These are phyloP conservation scores for Fragum fragum DNA, from an alignment of 2,888 invertebrate genomes.

Conservation along the genomic window DNA sequence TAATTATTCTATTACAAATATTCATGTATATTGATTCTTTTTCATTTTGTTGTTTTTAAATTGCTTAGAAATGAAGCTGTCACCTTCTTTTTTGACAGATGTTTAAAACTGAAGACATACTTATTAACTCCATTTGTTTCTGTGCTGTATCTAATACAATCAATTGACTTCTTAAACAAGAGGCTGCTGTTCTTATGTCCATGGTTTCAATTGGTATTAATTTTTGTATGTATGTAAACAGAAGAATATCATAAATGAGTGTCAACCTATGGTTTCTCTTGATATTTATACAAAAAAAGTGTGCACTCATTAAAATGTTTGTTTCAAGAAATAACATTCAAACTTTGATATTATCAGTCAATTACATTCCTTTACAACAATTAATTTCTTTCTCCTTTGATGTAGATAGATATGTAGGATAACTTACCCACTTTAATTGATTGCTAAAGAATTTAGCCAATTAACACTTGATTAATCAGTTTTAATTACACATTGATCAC, in stretches of 20 bases:
- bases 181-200: conserved; percentile 8
- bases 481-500: conserved; percentile 2
- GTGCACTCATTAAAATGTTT: not conserved
- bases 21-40: no score
- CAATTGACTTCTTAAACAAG: not conserved
- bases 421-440: not conserved
- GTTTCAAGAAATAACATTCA: not conserved
- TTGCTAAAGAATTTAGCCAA: not conserved
- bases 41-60: no score
- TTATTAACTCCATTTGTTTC: not conserved
- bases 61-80: no score
- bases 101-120: no score
- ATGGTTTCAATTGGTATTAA: not conserved
- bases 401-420: not conserved
- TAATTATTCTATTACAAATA: no score
- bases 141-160: conserved; percentile 9
- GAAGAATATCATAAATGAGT: not conserved
- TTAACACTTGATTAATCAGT: not conserved
- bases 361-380: not conserved
- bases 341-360: not conserved
- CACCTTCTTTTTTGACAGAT: no score
- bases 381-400: not conserved
- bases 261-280: not conserved
- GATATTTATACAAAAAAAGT: not conserved
- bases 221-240: not conserved